Evolutionary conservation across 23 tunicate species (phyloP), one percentile per base, ranked within the genome.

Genomic region (Halocynthia aurantium): DNA sequence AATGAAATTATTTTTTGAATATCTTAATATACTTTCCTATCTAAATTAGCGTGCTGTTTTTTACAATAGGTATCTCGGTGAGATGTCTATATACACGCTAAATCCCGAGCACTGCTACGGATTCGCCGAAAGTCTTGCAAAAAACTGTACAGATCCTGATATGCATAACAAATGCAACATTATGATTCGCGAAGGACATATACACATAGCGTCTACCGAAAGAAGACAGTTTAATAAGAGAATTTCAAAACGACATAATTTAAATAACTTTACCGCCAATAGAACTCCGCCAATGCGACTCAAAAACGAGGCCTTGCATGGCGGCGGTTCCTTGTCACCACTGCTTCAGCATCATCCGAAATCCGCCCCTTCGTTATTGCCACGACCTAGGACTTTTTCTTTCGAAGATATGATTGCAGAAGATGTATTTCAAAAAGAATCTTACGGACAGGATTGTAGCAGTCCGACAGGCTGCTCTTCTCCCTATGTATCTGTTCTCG

Each of bases 41-140:
- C n/a, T n/a, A 58, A n/a, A 58, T 58, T 13, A 58, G 2, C 15
- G n/a, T 58, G 15, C 63, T 13, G 2, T n/a, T 58, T 58, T 58
- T 15, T 13, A 31, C 62, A 0, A 6, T 76, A 87, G 93, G 54
- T 87, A 75, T 62, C 58, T 87, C 51, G 93, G 93, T 15, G 69
- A 73, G 68, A 69, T 81, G 60, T 77, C 86, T 0, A 77, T 87
- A 40, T 87, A 87, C 69, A 87, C 93, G 12, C 56, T 87, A 52
- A 82, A 87, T 62, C 93, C 93, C 10, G 86, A 81, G 57, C 85
- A 82, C 63, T 87, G 93, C 56, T 87, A 87, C 69, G 76, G 82
- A 51, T 87, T 76, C 60, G 93, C 93, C 6, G 72, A 61, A 5
- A 53, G 76, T 21, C 73, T 76, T 61, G 83, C 52, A 40, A 71